Conservation (phyloP, 2,113 vertebrate genomes). For the Myrmecophaga tridactyla region DNA sequence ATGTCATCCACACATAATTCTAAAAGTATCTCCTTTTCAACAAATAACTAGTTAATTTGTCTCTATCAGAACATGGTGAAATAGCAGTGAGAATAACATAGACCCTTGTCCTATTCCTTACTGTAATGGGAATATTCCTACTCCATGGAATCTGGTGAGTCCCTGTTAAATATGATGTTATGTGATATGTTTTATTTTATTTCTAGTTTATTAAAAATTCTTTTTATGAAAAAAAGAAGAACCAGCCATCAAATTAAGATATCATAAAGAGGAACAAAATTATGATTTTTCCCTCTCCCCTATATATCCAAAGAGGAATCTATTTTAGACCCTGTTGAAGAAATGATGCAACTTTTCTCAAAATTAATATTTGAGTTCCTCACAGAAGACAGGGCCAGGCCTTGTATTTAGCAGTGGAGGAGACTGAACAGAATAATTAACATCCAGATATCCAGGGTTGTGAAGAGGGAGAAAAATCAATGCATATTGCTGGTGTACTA, state of each 20-base stretch:
- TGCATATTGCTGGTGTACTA: constrained; percentile 66
- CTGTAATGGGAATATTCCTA: not conserved
- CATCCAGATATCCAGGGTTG: constrained; percentile 44
- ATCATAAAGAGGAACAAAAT: not conserved
- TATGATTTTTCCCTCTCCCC: not conserved
- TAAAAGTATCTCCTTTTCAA: not conserved
- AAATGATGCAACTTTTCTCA: not conserved
- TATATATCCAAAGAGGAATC: not conserved
- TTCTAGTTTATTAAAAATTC: not conserved
- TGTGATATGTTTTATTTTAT: not conserved
- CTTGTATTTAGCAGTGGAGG: constrained; percentile 35
- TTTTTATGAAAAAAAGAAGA: constrained; percentile 1
- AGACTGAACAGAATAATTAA: constrained; percentile 70
- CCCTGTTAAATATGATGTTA: not conserved
- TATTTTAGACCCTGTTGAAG: not conserved
- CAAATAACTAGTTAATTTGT: not conserved
- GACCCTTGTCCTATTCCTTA: not conserved
- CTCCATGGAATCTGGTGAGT: not conserved
- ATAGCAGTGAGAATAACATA: not conserved
- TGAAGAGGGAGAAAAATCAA: constrained; percentile 54
- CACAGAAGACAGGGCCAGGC: constrained; percentile 52
- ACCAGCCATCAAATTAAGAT: not conserved
- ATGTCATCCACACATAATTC: not conserved
- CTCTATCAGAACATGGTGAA: not conserved
- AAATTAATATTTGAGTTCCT: constrained; percentile 33